Evolutionary conservation across 35 echinoderm and acorn worm genomes (phyloP), one percentile per base, ranked within the genome.

Genomic region (Anneissia japonica): DNA sequence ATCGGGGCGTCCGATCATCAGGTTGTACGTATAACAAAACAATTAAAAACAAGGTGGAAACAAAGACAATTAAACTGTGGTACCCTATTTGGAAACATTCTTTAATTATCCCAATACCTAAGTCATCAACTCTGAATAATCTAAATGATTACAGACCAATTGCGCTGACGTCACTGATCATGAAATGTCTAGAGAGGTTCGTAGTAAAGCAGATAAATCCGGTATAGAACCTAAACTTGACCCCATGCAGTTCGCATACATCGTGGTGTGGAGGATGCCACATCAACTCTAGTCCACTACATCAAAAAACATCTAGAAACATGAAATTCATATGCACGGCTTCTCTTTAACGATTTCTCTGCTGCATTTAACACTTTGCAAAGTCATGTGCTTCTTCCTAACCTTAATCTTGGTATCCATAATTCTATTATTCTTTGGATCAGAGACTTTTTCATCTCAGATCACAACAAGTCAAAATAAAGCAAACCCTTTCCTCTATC

Each of bases 191-290:
- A 43, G 4, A 43, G 40, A 43, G 14, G 40, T 43, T 43, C 14
- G 40, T 43, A 43, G 40, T 43, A 43, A 43, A 43, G 4, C 40
- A 43, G 14, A 43, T 43, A 6, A 43, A 43, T 6, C 40, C 40
- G 14, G 40, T 43, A 14, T 43, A 43, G 40, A 43, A 43, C 40
- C 40, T 43, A 43, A 14, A 43, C 40, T 43, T 43, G 77, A 79
- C 34, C 32, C 28, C 17, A 34, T 79, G 77, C 77, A 79, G 77
- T 79, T 79, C 35, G 77, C 77, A 34, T 79, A 79, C 73, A 33
- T 33, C 16, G 77, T 31, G 77, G 77, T 34, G 26, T 79, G 28
- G 77, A 79, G 77, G 77, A 76, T 76, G 74, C 77, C 32, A 79
- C 77, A 34, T 7, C 35, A 35, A 79, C 16, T 32, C 77, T 79